Evolutionary conservation across 2,113 vertebrate species (phyloP), one percentile per base, ranked within the genome.

Genomic region (Zosterops pallidus): DNA sequence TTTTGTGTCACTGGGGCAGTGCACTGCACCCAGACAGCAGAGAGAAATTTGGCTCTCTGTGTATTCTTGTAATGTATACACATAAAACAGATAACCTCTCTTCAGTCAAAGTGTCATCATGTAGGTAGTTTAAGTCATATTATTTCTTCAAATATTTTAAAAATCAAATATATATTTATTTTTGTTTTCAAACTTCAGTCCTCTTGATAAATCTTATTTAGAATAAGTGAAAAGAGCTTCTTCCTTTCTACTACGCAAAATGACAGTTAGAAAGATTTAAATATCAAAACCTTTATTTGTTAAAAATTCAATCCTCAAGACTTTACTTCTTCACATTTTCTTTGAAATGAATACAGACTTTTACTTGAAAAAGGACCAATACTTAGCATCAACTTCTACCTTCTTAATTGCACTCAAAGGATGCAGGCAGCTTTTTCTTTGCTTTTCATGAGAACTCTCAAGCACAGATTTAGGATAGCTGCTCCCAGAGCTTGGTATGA

Each of bases 261-360:
- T 15, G 86, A 74, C 3, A 0, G 41, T 44, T 88, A 69, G 53
- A 72, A 55, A 53, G 63, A 90, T 86, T 77, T 62, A 86, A 86
- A 78, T 86, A 93, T 70, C 21, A 81, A 86, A 90, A 90, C 77
- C 41, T 65, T 44, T 19, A 77, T 78, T 91, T 94, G 65, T 55
- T 84, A 19, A 25, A 81, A 87, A 67, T 39, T 84, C 3, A 3
- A 16, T 65, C 65, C 62, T 72, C 29, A 79, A 86, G 65, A 60
- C 21, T 72, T 85, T 33, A 53, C 14, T 81, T 28, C 1, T 3
- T 18, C 31, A 56, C 26, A 33, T 4, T 37, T 44, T 21, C 77
- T 95, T 95, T 92, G 81, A 95, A 84, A 65, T 65, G 55, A 94
- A 81, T 64, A 37, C 0, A 0, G 37, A 68, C 20, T 76, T 91